Conservation (phyloP, 2,113 vertebrate species). For the Pandion haliaetus region DNA sequence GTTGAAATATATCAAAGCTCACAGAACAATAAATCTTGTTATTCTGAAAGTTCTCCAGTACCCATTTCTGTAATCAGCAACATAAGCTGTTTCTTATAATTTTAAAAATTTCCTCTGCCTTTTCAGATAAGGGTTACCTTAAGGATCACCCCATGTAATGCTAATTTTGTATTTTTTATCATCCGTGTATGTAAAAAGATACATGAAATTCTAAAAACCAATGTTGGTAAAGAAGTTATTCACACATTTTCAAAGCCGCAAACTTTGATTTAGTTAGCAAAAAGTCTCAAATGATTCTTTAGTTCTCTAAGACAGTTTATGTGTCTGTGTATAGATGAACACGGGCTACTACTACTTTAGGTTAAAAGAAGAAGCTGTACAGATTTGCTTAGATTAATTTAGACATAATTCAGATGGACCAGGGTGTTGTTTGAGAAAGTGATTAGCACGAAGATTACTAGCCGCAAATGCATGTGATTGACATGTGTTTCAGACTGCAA, state of each 20-base stretch:
- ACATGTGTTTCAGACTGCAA: conserved; percentile 54
- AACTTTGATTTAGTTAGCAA: background rate
- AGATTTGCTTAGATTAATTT: conserved; percentile 60
- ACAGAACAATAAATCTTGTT: background rate
- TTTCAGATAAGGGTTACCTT: background rate
- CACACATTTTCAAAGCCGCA: background rate
- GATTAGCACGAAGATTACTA: conserved; percentile 49
- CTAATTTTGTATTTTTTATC: background rate
- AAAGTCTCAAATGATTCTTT: background rate
- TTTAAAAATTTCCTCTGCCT: background rate
- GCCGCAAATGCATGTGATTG: conserved; percentile 43
- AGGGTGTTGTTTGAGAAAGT: conserved; percentile 36
- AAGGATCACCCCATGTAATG: background rate
- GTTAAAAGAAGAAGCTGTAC: background rate
- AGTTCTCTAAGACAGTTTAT: background rate
- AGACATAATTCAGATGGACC: conserved; percentile 53
- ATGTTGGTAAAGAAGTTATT: background rate
- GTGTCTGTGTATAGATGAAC: background rate
- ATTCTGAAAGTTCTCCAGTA: background rate
- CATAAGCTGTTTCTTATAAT: background rate
- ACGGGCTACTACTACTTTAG: background rate
- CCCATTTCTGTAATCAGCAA: background rate
- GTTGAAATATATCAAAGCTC: background rate
- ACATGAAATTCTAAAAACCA: background rate
- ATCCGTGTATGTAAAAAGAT: background rate